Percentiles rank a stretch among this genome's conserved stretches.
Evolutionary conservation across 2,797 vertebrate genomes (phyloP).

Genomic region (Nyctalus aviator): DNA sequence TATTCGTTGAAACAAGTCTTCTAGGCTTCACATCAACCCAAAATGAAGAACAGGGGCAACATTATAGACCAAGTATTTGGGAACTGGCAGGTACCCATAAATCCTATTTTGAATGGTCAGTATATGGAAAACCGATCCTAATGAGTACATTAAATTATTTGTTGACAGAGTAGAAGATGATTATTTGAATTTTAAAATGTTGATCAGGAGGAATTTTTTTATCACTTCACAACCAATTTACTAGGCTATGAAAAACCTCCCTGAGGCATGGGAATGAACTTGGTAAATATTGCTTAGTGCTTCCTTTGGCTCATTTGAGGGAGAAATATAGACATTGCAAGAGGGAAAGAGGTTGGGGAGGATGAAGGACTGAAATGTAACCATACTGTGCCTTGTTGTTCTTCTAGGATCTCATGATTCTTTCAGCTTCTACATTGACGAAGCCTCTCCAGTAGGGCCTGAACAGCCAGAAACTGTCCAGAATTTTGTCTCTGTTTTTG

Average conservation of each 20-base stretch:
- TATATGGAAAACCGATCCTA: background rate
- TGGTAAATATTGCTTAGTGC: background rate
- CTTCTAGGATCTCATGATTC: conserved; percentile 97
- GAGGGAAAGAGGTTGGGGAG: background rate
- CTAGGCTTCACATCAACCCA: background rate
- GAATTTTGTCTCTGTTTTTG: conserved; percentile 99
- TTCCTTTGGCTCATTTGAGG: background rate
- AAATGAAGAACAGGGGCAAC: background rate
- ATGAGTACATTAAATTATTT: background rate
- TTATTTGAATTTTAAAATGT: background rate
- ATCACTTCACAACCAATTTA: background rate
- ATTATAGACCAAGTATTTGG: background rate
- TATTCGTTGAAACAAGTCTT: background rate
- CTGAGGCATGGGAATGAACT: background rate
- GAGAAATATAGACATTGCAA: background rate
- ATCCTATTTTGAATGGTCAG: background rate
- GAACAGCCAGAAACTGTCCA: conserved; percentile 98
- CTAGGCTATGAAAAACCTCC: background rate
- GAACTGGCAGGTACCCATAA: background rate
- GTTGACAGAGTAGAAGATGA: background rate
- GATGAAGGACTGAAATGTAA: background rate
- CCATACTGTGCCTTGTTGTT: conserved; percentile 76
- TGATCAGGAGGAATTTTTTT: background rate
- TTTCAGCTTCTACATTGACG: conserved; percentile 99
- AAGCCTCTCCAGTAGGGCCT: conserved; percentile 97